These are phyloP conservation scores for Aphidoletes aphidimyza DNA, from an alignment of 2,888 invertebrate species.

Conservation along the genomic window DNA sequence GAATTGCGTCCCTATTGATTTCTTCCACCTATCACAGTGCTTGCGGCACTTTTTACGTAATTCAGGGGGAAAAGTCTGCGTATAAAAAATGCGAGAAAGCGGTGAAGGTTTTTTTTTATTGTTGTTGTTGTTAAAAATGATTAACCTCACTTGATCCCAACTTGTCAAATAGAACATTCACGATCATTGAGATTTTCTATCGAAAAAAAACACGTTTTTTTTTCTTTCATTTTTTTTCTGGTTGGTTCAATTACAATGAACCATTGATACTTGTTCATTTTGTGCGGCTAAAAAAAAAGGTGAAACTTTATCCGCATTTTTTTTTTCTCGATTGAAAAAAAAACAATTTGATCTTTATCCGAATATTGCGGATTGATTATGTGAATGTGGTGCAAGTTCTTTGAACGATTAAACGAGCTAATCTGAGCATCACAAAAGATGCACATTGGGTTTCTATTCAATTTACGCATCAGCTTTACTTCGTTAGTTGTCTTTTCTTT, in stretches of 20 bases:
- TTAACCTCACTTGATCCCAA: slow-evolving; percentile 52
- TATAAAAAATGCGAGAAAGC: background rate
- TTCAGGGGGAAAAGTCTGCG: slow-evolving; percentile 51
- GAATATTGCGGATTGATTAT: slow-evolving; percentile 13
- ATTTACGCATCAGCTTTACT: background rate
- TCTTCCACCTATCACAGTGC: background rate
- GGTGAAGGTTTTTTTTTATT: background rate
- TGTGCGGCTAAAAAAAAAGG: background rate
- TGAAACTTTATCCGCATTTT: background rate
- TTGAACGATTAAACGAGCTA: slow-evolving; percentile 49
- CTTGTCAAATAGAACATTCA: background rate
- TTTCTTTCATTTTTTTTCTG: too few relatives aligned
- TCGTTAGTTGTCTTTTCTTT: background rate
- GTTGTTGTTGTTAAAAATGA: background rate
- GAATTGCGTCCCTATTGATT: slow-evolving; percentile 43
- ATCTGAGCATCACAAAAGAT: slow-evolving; percentile 40
- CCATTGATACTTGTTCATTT: slow-evolving; percentile 44
- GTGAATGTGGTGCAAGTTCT: slow-evolving; percentile 42
- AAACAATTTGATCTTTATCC: background rate
- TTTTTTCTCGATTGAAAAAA: background rate
- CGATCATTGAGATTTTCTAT: background rate
- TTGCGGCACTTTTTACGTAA: slow-evolving; percentile 9
- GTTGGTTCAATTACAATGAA: slow-evolving; percentile 12
- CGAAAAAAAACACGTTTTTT: slow-evolving; percentile 41
- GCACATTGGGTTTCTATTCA: background rate